Evolutionary conservation across 2,113 vertebrate species (phyloP).

Genomic region (Zingel zingel): DNA sequence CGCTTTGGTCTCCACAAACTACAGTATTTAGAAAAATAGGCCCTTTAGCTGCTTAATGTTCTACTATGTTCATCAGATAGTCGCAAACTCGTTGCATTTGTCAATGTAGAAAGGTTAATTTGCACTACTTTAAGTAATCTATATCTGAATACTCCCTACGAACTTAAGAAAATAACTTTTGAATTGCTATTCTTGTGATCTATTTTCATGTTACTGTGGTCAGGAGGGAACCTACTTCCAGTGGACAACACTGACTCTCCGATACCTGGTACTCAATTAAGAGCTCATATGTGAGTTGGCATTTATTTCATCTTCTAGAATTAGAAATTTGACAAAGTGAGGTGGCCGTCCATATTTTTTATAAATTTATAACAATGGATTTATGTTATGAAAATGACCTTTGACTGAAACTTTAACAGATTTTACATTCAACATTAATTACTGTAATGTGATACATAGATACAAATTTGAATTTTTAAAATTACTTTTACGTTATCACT

Average conservation of each 20-base stretch:
- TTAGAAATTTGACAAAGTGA: slow-evolving; percentile 2
- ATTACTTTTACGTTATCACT: not conserved
- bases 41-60: not conserved
- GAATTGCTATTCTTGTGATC: not conserved
- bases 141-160: not conserved
- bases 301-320: slow-evolving; percentile 10
- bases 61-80: not conserved
- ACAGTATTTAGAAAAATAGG: not conserved
- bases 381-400: not conserved
- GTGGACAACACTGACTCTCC: not conserved
- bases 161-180: not conserved
- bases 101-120: not conserved
- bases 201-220: not conserved
- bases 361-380: slow-evolving; percentile 27
- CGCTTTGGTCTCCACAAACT: not conserved
- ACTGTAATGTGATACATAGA: slow-evolving; percentile 10
- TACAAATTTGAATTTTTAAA: not conserved
- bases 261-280: slow-evolving; percentile 21
- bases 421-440: not conserved
- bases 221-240: not conserved
- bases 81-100: not conserved
- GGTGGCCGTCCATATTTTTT: not conserved
- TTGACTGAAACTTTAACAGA: not conserved
- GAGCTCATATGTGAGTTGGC: slow-evolving; percentile 21
- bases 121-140: not conserved